Evolutionary conservation across 2,797 vertebrate species (phyloP), one percentile per base, ranked within the genome.

Genomic region (Paedocypris micromegethes): DNA sequence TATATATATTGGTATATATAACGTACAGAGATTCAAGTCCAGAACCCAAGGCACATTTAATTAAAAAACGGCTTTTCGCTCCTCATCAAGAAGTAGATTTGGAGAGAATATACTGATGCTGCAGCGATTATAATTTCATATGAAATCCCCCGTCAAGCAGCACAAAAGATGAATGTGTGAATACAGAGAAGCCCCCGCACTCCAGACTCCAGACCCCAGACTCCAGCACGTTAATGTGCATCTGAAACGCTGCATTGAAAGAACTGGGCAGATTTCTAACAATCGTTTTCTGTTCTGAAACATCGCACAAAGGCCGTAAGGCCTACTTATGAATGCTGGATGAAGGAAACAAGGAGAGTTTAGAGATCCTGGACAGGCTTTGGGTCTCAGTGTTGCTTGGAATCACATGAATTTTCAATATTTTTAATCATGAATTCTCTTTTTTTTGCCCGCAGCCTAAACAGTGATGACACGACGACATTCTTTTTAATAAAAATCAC

Each of bases 211-310:
- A 23, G 23, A 23, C 23, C 23, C 23, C 23, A 23, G 23, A 23
- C 23, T 23, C 23, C 23, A 23, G 23, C 23, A 23, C 23, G 23
- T 23, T 23, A 23, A 23, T 23, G 23, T 23, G 39, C 58, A 63
- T 63, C 51, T 74, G 44, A 78, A 73, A 71, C 60, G 62, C 38
- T 52, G 48, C 65, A 73, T 73, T 78, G 60, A 71, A 45, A 75
- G 51, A 5, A 5, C 39, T 38, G 51, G 9, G 42, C 5, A 64
- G 50, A 55, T 49, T 6, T 58, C 41, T 41, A 75, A 74, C 74
- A 76, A 74, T 68, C 51, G 56, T 56, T 55, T 72, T 65, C 54
- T 74, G 71, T 76, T 76, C 74, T 74, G 4, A 59, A 49, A 56
- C 61, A 58, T 52, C 76, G 58, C 65, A 73, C 38, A 55, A 52